These are phyloP conservation scores for Leptinotarsa tumamoca DNA, from an alignment of 2,888 invertebrate species.

Conservation along the genomic window DNA sequence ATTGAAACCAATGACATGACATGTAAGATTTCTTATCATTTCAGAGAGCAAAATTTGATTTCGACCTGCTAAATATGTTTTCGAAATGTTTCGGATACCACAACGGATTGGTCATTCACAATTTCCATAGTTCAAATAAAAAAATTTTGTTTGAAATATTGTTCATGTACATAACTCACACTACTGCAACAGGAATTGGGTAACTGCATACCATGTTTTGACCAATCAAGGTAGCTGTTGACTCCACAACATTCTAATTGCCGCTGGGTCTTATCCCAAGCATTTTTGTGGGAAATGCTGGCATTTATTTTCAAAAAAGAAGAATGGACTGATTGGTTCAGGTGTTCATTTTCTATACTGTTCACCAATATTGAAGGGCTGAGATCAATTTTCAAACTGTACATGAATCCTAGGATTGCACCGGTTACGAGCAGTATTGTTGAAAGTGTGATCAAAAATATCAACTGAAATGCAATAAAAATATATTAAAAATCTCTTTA, in stretches of 20 bases:
- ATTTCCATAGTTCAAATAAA: no score
- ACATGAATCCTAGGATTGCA: slow-evolving; percentile 38
- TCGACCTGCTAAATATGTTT: no score
- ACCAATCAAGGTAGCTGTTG: slow-evolving; percentile 36
- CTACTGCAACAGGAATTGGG: slow-evolving; percentile 42
- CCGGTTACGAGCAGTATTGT: slow-evolving; percentile 36
- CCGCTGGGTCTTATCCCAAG: slow-evolving; percentile 43
- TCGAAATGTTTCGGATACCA: no score
- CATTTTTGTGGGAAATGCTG: slow-evolving; percentile 25
- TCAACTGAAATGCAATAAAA: slow-evolving; percentile 35
- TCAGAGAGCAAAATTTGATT: background rate
- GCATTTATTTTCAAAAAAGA: slow-evolving; percentile 34
- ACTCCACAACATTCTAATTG: slow-evolving; percentile 44
- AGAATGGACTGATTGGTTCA: slow-evolving; percentile 35
- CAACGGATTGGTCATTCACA: no score
- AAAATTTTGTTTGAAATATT: no score
- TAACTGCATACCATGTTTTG: slow-evolving; percentile 22
- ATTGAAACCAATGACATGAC: no score
- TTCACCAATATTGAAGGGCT: slow-evolving; percentile 21
- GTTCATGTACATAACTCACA: slow-evolving; percentile 22
- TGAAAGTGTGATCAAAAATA: slow-evolving; percentile 36
- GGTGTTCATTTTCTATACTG: slow-evolving; percentile 32
- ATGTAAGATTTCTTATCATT: background rate
- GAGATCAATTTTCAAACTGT: slow-evolving; percentile 23
- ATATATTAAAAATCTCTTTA: background rate